A percentile compares a stretch with the other conserved stretches of the same genome.
Evolutionary conservation across 2,113 vertebrate genomes (phyloP).

Genomic region (Rhipidura dahli): DNA sequence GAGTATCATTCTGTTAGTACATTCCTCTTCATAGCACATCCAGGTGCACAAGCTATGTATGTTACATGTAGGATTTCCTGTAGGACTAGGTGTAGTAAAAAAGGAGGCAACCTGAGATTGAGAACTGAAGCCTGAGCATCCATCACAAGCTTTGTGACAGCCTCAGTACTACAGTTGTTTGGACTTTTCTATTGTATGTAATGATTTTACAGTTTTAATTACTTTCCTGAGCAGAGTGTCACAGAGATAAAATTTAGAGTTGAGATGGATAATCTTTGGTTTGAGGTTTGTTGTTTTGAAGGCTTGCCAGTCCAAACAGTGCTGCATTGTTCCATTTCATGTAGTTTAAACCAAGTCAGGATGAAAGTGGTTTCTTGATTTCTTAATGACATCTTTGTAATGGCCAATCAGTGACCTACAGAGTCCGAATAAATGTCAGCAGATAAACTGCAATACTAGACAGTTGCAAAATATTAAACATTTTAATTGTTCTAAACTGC

Average conservation of each 20-base stretch:
- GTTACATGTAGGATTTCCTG: background rate
- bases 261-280: background rate
- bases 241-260: background rate
- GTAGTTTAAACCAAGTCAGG: background rate
- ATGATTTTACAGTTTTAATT: background rate
- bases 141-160: background rate
- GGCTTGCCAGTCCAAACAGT: background rate
- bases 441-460: background rate
- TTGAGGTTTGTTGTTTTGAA: background rate
- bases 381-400: background rate
- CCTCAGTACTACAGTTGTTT: background rate
- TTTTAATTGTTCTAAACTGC: background rate
- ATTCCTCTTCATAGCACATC: background rate
- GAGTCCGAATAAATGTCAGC: background rate
- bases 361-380: background rate
- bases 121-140: background rate
- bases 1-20: background rate
- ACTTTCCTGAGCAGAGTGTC: background rate
- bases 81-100: background rate
- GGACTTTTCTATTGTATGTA: background rate
- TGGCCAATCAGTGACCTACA: background rate
- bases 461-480: background rate
- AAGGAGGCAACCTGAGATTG: background rate
- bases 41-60: background rate
- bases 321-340: background rate